Base-by-base conservation (phyloP, 2,888 invertebrate species). In the Nephrocerus scutellatus region DNA sequence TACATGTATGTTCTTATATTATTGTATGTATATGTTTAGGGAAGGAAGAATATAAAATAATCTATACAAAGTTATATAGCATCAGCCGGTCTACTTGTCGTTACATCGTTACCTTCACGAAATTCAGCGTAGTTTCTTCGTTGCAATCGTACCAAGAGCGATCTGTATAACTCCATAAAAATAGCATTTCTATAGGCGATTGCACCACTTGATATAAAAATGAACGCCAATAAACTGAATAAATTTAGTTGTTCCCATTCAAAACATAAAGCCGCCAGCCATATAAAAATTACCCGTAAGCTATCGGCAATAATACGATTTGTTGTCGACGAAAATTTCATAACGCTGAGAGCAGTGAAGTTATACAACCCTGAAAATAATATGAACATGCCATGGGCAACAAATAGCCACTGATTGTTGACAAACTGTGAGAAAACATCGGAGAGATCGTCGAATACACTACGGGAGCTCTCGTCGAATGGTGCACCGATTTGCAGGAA, bases 281-380 rank as follows among this genome's bases (percentile, higher is more conserved):
- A 97, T 55, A 95, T 86, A n/a, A 92, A 76, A 30, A 93, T 72
- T 0, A 91, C 90, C 48, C 93, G 72, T n/a, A 88, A 73, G 35
- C 84, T 85, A 62, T 93, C 92, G 30, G 92, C 72, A 9, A 93
- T 84, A 83, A 91, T 86, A 47, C 92, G 74, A 3, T 89, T 88
- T 0, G 90, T 91, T 2, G 95, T 92, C 2, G 88, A 92, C 56
- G 92, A 76, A 65, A 92, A 89, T 70, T 93, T 95, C 1, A 92
- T 90, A 4, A 96, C 86, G 58, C 85, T 86, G 47, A 93, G 80
- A 8, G 91, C 91, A 47, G 89, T 82, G 66, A 87, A 93, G 66
- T 90, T 92, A 72, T 93, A 93, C 70, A 92, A 85, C 0, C 93
- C 89, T 50, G 93, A 92, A 34, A 90, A 90, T 16, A 89, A 57